Conservation (phyloP, 2,888 invertebrate genomes). For the Graphium colonna region DNA sequence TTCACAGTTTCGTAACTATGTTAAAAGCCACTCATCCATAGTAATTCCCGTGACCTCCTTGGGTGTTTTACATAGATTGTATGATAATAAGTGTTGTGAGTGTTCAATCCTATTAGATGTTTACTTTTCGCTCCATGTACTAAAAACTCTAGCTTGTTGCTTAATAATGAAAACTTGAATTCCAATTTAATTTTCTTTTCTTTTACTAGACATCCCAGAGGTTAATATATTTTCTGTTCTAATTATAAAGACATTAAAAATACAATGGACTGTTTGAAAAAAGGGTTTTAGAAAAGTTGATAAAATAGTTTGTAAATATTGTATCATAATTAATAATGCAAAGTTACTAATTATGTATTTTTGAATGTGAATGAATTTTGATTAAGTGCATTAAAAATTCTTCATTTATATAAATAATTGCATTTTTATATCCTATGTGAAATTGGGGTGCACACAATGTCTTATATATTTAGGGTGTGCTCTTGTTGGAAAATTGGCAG, state of each 20-base stretch:
- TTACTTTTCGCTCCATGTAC: slow-evolving; percentile 16
- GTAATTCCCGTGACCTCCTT: slow-evolving; percentile 32
- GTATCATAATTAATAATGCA: too few species aligned
- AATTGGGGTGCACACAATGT: background rate
- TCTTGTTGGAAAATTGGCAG: slow-evolving; percentile 10
- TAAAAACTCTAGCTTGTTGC: background rate
- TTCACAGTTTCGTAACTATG: slow-evolving; percentile 11
- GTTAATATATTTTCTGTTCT: background rate
- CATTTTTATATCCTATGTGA: background rate
- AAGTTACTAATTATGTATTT: too few species aligned
- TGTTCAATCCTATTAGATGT: slow-evolving; percentile 30
- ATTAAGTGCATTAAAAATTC: too few species aligned
- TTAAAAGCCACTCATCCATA: slow-evolving; percentile 5
- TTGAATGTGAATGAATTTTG: too few species aligned
- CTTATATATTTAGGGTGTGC: background rate
- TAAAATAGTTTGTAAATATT: too few species aligned
- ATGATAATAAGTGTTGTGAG: slow-evolving; percentile 10
- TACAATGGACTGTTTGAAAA: background rate
- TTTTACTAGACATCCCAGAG: background rate
- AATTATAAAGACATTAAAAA: background rate
- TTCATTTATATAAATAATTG: too few species aligned
- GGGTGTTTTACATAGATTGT: slow-evolving; percentile 10
- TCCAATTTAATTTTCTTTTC: too few species aligned
- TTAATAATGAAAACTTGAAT: background rate
- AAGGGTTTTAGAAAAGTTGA: too few species aligned